Evolutionary conservation across 2,888 invertebrate genomes (phyloP).

Genomic region (Drosophila cracens): DNA sequence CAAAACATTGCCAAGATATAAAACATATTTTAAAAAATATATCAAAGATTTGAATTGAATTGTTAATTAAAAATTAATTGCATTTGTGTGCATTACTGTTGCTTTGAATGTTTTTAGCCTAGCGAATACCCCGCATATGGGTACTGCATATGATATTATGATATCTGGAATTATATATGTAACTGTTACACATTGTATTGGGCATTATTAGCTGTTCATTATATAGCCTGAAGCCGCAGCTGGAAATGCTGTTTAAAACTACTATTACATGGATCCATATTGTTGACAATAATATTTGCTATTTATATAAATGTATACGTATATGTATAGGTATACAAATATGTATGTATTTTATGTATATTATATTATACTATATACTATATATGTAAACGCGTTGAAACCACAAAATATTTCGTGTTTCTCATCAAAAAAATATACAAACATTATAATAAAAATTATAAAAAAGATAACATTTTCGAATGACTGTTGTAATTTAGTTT

Average conservation of each 20-base stretch:
- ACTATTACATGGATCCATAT: conserved; percentile 55
- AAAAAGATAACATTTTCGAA: not conserved
- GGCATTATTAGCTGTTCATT: conserved; percentile 34
- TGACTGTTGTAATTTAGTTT: no score
- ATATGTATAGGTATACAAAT: conserved; percentile 43
- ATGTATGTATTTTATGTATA: conserved; percentile 54
- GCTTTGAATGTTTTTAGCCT: conserved; percentile 66
- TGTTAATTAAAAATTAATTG: conserved; percentile 2
- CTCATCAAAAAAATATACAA: conserved; percentile 40
- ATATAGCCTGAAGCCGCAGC: conserved; percentile 62
- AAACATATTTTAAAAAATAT: conserved; percentile 34
- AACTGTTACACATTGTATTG: conserved; percentile 69
- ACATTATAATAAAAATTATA: conserved; percentile 24
- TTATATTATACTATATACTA: conserved; percentile 34
- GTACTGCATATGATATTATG: conserved; percentile 6
- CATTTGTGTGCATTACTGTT: conserved; percentile 50
- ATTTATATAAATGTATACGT: conserved; percentile 53
- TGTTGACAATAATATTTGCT: conserved; percentile 81
- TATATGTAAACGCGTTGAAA: conserved; percentile 51
- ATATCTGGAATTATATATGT: conserved; percentile 42
- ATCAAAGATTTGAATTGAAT: conserved; percentile 19
- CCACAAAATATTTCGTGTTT: conserved; percentile 36
- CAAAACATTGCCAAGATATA: conserved; percentile 67
- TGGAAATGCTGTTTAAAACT: conserved; percentile 39
- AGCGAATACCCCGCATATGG: conserved; percentile 16